Evolutionary conservation across 2,797 vertebrate genomes (phyloP).

Genomic region (Masticophis lateralis): DNA sequence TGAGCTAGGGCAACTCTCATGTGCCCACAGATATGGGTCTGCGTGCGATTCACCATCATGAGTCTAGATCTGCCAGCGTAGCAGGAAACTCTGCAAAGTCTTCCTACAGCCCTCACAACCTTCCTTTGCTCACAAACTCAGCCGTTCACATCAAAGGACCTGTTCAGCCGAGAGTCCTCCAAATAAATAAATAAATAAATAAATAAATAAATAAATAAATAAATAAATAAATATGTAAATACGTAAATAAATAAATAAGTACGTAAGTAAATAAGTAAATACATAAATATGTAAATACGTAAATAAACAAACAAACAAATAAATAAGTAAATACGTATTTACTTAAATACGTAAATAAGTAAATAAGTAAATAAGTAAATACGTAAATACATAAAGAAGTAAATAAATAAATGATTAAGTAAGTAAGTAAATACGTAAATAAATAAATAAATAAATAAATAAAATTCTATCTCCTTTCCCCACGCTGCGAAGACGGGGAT

Average conservation of each 20-base stretch:
- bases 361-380: slow-evolving; percentile 29
- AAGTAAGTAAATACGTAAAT: no score
- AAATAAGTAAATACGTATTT: no score
- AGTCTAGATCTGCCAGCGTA: background rate
- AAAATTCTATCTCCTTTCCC: slow-evolving; percentile 83
- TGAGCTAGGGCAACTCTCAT: no score
- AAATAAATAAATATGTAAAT: no score
- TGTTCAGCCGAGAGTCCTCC: slow-evolving; percentile 83
- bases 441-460: slow-evolving; percentile 50
- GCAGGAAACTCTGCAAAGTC: slow-evolving; percentile 26
- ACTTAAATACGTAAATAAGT: no score
- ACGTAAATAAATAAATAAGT: slow-evolving; percentile 36
- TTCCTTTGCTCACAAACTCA: slow-evolving; percentile 73
- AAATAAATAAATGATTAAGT: no score
- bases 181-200: slow-evolving; percentile 51
- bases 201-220: no score
- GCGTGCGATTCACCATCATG: no score
- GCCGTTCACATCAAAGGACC: slow-evolving; percentile 84
- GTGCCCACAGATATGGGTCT: no score
- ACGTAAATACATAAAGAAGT: slow-evolving; percentile 29
- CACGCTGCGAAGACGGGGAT: slow-evolving; percentile 81
- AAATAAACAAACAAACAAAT: no score
- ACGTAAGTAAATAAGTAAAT: no score
- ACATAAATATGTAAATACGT: no score
- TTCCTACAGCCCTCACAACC: slow-evolving; percentile 8